Base-by-base conservation (phyloP, 1,140 invertebrate species). In the Samia ricini region DNA sequence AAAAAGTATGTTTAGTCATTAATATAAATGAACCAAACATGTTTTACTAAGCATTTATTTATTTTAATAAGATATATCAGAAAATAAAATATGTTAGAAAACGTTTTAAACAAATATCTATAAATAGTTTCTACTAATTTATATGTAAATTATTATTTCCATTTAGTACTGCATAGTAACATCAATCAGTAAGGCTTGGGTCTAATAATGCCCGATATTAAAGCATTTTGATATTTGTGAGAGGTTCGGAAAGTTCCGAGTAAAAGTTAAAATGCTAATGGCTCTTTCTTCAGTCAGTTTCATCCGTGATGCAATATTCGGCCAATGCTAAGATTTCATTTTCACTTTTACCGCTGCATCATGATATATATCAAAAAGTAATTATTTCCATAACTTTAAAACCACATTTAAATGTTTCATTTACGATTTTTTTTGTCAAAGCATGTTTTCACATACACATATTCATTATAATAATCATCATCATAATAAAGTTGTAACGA, bases 211-310 rank as follows among this genome's bases (percentile, higher is more conserved):
- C n/a, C 10, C 15, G n/a, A 42, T 15, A 42, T 1, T 15, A 42
- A 42, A 42, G 12, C 33, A 42, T 42, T 4, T 42, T 42, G 33
- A 42, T 42, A 42, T 42, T 12, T 42, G 33, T 42, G 33, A 42
- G 12, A 42, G 33, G 33, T 15, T 42, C 10, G 33, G 69, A 80
- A 80, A 79, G 70, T 71, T 75, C 15, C 61, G 66, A 75, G 77
- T 83, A 81, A 81, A 79, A 79, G 81, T 78, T 64, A 64, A 68
- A 79, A 79, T 71, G 68, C 61, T 71, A 77, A 76, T 78, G 59
- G 64, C 51, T 71, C 56, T 61, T 55, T 63, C 66, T 69, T 69
- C 64, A 63, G 63, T 72, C 67, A 56, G 61, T 75, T 80, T 76
- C 68, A 72, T 77, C 79, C 66, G 74, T 71, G 66, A 77, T 71